These are phyloP conservation scores for Anguilla japonica DNA, from an alignment of 2,113 vertebrate species.

Conservation along the genomic window DNA sequence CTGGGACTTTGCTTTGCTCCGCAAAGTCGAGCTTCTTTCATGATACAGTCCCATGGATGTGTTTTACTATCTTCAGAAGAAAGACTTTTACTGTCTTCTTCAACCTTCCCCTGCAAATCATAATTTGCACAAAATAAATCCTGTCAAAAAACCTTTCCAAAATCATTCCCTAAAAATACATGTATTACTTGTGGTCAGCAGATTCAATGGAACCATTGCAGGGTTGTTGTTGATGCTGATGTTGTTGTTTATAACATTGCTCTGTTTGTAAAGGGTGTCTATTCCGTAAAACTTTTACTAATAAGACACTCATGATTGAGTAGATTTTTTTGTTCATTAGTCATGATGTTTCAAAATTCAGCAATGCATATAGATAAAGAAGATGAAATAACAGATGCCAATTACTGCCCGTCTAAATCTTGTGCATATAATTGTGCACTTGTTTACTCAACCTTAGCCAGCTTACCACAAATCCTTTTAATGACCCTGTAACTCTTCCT, in stretches of 20 bases:
- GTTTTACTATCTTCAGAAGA: not conserved
- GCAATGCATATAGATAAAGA: conserved; percentile 9
- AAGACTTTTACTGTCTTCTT: not conserved
- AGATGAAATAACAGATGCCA: conserved; percentile 50
- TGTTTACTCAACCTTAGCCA: conserved; percentile 47
- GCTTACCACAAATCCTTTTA: conserved; percentile 45
- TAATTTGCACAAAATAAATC: too few relatives aligned
- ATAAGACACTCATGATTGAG: not conserved
- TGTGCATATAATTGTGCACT: conserved; percentile 48
- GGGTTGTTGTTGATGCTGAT: too few relatives aligned
- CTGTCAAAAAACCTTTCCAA: too few relatives aligned
- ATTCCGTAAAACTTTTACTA: not conserved
- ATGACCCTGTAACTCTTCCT: conserved; percentile 36
- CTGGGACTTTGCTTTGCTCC: too few relatives aligned
- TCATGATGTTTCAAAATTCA: conserved; percentile 44
- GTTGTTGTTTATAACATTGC: too few relatives aligned
- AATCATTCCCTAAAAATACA: too few relatives aligned
- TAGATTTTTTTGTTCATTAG: conserved; percentile 36
- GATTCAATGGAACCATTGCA: too few relatives aligned
- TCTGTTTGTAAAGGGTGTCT: too few relatives aligned
- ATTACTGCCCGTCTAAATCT: conserved; percentile 45
- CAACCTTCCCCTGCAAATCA: too few relatives aligned
- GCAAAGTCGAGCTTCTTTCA: too few relatives aligned
- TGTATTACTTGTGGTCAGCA: too few relatives aligned
- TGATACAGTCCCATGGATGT: too few relatives aligned